Evolutionary conservation across 1,140 invertebrate genomes (phyloP), one percentile per base, ranked within the genome.

Genomic region (Trichonephila inaurata): DNA sequence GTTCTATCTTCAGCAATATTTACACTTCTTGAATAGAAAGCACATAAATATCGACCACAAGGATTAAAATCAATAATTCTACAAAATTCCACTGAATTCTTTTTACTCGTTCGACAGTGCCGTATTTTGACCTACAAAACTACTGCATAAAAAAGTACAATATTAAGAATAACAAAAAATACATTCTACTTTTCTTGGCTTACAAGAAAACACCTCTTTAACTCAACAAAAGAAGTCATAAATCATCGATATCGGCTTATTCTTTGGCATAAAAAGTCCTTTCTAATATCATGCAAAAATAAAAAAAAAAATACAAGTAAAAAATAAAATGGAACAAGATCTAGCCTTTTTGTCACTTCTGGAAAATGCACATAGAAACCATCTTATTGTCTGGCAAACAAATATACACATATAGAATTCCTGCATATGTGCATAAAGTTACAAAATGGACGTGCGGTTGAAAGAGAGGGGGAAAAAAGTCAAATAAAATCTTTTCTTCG

Each of bases 231-330:
- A 44, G 28, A 83, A 58, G 44, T 51, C 82, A n/a, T 83, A 83
- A 58, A 83, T 83, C 82, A 83, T 83, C 82, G 82, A 28, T 83
- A 83, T 83, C 82, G 82, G 82, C 58, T 83, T 83, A 83, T 60
- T 83, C 82, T 60, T 60, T 83, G 82, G 21, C 40, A 83, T 58
- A 83, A 58, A 83, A 83, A 83, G 82, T 51, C 51, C 82, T 60
- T 58, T 60, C 82, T 24, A 44, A 83, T 83, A 83, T 83, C 82
- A 83, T 40, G 2, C 51, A 83, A 16, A 40, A 19, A 83, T 83
- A 58, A 83, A 83, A 14, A 83, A 14, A 83, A 60, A 58, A 83
- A 28, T 28, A 28, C 28, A 28, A 28, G 28, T n/a, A 83, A 0
- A 51, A 51, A 51, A 51, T 60, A 44, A 82, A 83, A 58, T 19